Evolutionary conservation across 2,888 invertebrate genomes (phyloP).

Genomic region (Cylindroiulus punctatus): DNA sequence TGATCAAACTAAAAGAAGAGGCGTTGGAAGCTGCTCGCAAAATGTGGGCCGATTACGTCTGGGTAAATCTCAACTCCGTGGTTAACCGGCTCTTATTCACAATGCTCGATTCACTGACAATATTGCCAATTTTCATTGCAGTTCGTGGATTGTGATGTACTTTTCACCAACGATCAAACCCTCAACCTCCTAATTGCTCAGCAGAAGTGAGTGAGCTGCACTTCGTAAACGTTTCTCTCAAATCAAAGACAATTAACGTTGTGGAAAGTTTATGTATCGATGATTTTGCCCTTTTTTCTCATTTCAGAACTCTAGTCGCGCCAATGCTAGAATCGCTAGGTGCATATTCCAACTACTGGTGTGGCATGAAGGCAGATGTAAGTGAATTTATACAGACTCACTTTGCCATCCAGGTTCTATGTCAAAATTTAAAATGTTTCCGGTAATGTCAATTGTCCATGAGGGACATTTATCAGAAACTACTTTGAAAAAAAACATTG

Average conservation of each 20-base stretch:
- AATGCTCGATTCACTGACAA: background rate
- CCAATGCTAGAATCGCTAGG: conserved; percentile 89
- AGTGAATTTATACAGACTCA: background rate
- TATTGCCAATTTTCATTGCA: conserved; percentile 66
- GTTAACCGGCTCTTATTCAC: background rate
- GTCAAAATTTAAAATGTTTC: background rate
- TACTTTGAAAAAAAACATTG: too few species aligned
- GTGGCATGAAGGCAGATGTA: conserved; percentile 81
- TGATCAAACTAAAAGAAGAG: conserved; percentile 81
- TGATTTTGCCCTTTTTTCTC: background rate
- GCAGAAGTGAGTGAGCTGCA: conserved; percentile 66
- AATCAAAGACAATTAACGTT: background rate
- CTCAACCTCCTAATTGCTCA: conserved; percentile 73
- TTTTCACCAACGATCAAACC: conserved; percentile 76
- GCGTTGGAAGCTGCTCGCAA: conserved; percentile 77
- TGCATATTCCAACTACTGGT: conserved; percentile 96
- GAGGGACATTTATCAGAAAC: too few species aligned
- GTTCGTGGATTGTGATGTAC: conserved; percentile 87
- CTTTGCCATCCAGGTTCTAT: background rate
- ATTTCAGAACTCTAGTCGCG: conserved; percentile 72
- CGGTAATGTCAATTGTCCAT: background rate
- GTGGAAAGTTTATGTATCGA: background rate
- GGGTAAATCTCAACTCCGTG: conserved; percentile 72
- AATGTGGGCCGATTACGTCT: conserved; percentile 88
- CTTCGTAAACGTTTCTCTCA: background rate